Evolutionary conservation across 2,113 vertebrate genomes (phyloP), one percentile per base, ranked within the genome.

Genomic region (Ptilonorhynchus violaceus): DNA sequence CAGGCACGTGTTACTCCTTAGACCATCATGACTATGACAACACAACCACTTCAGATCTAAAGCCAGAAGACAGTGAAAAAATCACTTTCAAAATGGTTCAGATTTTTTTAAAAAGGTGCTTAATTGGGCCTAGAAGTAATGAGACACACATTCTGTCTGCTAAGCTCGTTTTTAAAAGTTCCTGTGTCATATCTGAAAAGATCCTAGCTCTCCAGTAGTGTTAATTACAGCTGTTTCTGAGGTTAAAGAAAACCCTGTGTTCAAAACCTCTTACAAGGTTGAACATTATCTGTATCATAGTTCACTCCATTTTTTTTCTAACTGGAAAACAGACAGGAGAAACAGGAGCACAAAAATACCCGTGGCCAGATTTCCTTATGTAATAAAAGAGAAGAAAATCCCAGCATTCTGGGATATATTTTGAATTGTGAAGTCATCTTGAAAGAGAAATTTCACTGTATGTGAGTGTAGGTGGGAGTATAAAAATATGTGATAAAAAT

Each of bases 401-500:
- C 63, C 55, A 37, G 50, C 55, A 81, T 89, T 86, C 79, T 88
- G 75, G n/a, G 81, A 70, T 74, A 12, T 83, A 41, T 86, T 93
- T 84, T 97, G 72, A 94, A 86, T 66, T 79, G n/a, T 95, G 78
- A 92, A 93, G 63, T 93, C 85, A 85, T 92, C 82, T 73, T 83
- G 59, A 94, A 95, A 85, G 84, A 89, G 81, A 94, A 85, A 69
- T 93, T 94, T 89, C 55, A 80, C 77, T 89, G n/a, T 69, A 77
- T 58, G 20, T 76, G 78, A 76, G 59, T 80, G 93, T 95, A 93
- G 94, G 93, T 1, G 27, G 75, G 52, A 85, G 50, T 49, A 91
- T 82, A 84, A 95, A 93, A 91, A 77, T 1, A 28, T 35, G 49
- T n/a, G 67, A 76, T 92, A 93, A 96, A 95, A 96, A 96, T 94